Percentiles rank a stretch among this genome's conserved stretches.
Conservation (phyloP, 2,888 invertebrate species). For the Folsomia candida region DNA sequence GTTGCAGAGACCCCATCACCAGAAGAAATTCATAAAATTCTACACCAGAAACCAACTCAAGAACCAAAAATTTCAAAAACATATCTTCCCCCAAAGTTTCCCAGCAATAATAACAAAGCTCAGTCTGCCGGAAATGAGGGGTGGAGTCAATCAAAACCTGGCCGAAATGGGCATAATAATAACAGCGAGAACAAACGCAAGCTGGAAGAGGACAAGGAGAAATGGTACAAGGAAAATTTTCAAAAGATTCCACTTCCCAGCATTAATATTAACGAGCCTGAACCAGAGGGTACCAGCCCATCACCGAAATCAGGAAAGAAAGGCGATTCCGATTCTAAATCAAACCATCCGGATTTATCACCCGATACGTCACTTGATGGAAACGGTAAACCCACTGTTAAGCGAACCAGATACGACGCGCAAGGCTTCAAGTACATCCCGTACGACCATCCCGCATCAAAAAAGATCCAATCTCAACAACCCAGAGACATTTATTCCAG, state of each 20-base stretch:
- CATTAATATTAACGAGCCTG: background rate
- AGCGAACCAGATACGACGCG: conserved; percentile 21
- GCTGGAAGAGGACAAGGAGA: background rate
- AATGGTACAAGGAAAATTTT: background rate
- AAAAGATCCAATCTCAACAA: conserved; percentile 20
- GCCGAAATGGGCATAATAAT: background rate
- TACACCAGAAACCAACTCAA: background rate
- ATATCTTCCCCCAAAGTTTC: too few species aligned
- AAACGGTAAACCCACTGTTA: background rate
- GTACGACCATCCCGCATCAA: conserved; percentile 18
- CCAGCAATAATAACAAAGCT: too few species aligned
- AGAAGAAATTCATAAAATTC: background rate
- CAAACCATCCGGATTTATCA: conserved; percentile 23
- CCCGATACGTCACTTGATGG: background rate
- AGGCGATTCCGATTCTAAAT: conserved; percentile 12
- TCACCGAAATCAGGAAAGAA: too few species aligned
- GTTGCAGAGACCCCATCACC: conserved; percentile 1
- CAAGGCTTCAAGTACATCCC: conserved; percentile 35
- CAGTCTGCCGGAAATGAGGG: background rate
- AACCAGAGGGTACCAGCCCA: too few species aligned
- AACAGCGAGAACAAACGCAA: too few species aligned
- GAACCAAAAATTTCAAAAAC: too few species aligned
- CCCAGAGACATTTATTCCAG: conserved; percentile 37
- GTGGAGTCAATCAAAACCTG: background rate
- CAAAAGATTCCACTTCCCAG: background rate